Percentiles rank a stretch among this genome's conserved stretches.
Conservation (phyloP, 1,140 invertebrate genomes). For the Dendrolimus kikuchii region DNA sequence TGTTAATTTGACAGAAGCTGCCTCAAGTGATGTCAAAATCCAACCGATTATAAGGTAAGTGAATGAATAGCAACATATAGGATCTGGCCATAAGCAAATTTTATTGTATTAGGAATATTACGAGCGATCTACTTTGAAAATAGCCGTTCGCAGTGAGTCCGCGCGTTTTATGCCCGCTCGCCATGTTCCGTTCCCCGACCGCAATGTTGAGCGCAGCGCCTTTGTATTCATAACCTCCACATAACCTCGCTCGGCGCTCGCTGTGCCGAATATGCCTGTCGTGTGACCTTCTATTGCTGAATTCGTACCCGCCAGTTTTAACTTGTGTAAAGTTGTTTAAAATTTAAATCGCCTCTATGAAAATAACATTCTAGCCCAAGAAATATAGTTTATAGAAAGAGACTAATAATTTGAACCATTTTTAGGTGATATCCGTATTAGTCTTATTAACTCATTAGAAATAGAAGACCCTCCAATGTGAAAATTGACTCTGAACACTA, state of each 20-base stretch:
- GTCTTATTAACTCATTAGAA: too few relatives aligned
- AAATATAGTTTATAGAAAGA: too few relatives aligned
- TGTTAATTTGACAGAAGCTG: too few relatives aligned
- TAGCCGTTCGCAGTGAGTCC: constrained; percentile 14
- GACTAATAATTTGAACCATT: too few relatives aligned
- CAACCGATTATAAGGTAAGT: neutral
- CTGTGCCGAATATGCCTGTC: constrained; percentile 27
- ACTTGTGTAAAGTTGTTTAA: too few relatives aligned
- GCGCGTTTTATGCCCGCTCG: constrained; percentile 26
- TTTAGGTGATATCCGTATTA: too few relatives aligned
- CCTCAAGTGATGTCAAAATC: neutral
- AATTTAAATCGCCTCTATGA: too few relatives aligned
- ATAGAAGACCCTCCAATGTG: too few relatives aligned
- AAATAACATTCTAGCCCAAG: too few relatives aligned
- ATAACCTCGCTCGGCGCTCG: constrained; percentile 32
- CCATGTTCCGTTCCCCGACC: constrained; percentile 35
- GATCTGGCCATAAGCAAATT: neutral
- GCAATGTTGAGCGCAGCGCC: constrained; percentile 38
- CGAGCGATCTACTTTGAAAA: constrained; percentile 12
- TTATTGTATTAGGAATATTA: constrained; percentile 7
- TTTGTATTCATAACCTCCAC: constrained; percentile 55
- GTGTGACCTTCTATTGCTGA: neutral
- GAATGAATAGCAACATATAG: too few relatives aligned
- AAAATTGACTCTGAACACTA: too few relatives aligned
- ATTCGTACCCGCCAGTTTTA: too few relatives aligned